phyloP scores from a whole-genome alignment of 2,113 vertebrate species.

The Hirundichthys speculiger region DNA sequence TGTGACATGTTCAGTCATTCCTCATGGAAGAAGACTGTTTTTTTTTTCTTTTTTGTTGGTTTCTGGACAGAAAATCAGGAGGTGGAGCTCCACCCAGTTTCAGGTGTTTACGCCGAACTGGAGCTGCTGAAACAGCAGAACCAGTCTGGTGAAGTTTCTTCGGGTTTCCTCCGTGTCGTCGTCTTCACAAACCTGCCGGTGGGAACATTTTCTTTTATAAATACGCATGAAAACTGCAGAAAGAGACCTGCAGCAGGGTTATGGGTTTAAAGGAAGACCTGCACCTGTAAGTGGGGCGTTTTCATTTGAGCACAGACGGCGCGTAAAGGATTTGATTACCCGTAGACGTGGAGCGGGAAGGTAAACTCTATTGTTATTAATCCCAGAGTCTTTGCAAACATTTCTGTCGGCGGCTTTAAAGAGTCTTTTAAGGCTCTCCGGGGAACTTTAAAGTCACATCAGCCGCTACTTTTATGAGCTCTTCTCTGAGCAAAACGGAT shows the following conservation, averaged over 20 bases:
- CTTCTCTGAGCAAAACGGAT: constrained; percentile 56
- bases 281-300: constrained; percentile 18
- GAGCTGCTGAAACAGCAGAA: no score
- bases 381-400: constrained; percentile 31
- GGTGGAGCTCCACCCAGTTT: no score
- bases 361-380: constrained; percentile 55
- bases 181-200: no score
- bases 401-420: constrained; percentile 37
- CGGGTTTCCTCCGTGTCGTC: no score
- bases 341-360: constrained; percentile 24
- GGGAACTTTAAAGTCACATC: constrained; percentile 70
- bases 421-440: constrained; percentile 43
- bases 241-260: background rate
- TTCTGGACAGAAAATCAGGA: no score
- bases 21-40: no score
- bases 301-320: constrained; percentile 15
- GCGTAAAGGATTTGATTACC: constrained; percentile 5
- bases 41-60: no score
- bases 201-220: no score
- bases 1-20: no score
- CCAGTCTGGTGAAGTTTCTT: no score
- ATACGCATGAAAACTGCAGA: no score
- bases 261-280: background rate
- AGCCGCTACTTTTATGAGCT: constrained; percentile 66
- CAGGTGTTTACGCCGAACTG: no score